Base-by-base conservation (phyloP, 1,140 invertebrate species). In the Rhagoletis zephyria region DNA sequence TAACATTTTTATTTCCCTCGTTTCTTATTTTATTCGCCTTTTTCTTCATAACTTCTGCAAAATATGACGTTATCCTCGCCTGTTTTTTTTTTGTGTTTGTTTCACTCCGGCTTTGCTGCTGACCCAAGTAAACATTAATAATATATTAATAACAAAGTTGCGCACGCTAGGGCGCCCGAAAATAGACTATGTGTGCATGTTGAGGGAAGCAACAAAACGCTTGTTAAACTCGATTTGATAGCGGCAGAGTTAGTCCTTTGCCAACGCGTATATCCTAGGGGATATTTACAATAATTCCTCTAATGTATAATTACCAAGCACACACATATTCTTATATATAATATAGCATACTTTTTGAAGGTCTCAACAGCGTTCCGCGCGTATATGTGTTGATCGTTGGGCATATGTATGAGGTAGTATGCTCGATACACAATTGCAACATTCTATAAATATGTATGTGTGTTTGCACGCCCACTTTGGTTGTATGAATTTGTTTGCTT, bases 121-220 rank as follows among this genome's bases (percentile, higher is more conserved):
- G 91, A 92, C 91, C 91, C 91, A 91, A 92, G 91, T 92, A 92
- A 92, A 92, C 90, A 92, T 92, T 92, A 92, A 92, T 92, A 92
- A 92, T 90, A 90, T 92, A 92, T 92, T 92, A 91, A 92, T 92
- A 92, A 86, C 9, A 91, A 87, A 30, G 86, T 40, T 64, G 9
- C 64, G 3, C 40, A 74, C 12, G 67, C 42, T 12, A 67, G 10
- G 45, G 59, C 86, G 64, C 51, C 51, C 67, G 40, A 81, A 40
- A 77, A 56, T 45, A 61, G 45, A 40, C 86, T 70, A 59, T 19
- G 6, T 16, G 7, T n/a, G 16, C 16, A 45, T 14, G 2, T 40
- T 30, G 30, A 30, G 30, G 10, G 3, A 19, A 30, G 19, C 86
- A 74, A n/a, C 45, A 63, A 42, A 45, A 30, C 30, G 30, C 64